A percentile compares a stretch with the other conserved stretches of the same genome.
These are phyloP conservation scores for Sebastiscus tertius DNA, from an alignment of 2,797 vertebrate species.

Conservation along the genomic window DNA sequence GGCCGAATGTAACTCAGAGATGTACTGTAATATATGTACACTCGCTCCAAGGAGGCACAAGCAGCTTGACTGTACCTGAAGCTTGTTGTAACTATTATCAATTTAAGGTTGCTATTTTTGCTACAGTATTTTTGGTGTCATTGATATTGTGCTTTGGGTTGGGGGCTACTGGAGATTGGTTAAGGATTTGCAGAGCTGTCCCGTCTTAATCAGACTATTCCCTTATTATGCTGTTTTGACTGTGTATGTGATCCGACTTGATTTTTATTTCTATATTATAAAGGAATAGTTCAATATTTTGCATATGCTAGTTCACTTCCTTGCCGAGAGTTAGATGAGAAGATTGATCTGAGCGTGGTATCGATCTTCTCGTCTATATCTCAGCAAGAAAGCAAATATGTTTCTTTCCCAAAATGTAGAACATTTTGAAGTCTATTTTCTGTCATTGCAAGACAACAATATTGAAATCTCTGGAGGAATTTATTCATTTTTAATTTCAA, in stretches of 20 bases:
- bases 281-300: slow-evolving; percentile 8
- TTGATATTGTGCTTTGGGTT: slow-evolving; percentile 65
- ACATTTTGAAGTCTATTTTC: neutral
- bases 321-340: neutral
- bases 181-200: slow-evolving; percentile 43
- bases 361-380: neutral
- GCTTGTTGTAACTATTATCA: slow-evolving; percentile 59
- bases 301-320: neutral
- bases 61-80: slow-evolving; percentile 58
- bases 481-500: neutral
- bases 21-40: slow-evolving; percentile 60
- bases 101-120: slow-evolving; percentile 72
- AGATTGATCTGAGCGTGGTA: neutral
- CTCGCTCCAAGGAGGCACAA: slow-evolving; percentile 48
- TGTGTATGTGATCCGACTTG: slow-evolving; percentile 14
- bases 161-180: neutral
- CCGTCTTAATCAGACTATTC: slow-evolving; percentile 32
- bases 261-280: neutral
- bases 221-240: slow-evolving; percentile 21
- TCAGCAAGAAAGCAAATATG: neutral
- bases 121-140: slow-evolving; percentile 68
- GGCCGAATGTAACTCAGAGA: slow-evolving; percentile 63
- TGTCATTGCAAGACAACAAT: neutral
- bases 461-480: neutral
- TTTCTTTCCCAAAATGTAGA: neutral